Evolutionary conservation across 2,113 vertebrate genomes (phyloP).

Genomic region (Gallinago undulata): DNA sequence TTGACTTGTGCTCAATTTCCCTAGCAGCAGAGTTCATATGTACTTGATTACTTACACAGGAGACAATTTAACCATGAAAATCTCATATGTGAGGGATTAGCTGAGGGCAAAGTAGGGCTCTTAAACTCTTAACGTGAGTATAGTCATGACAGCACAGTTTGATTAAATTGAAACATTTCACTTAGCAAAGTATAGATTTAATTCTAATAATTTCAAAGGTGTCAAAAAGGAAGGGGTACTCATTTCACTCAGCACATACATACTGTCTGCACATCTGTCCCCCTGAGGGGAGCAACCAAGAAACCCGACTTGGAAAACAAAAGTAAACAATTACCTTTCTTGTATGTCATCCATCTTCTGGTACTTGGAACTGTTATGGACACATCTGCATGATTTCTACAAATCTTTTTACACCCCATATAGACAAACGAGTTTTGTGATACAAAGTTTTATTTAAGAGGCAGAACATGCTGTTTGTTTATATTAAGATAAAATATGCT

Average conservation of each 20-base stretch:
- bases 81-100: conserved; percentile 36
- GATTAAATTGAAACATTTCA: conserved; percentile 50
- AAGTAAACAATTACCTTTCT: background rate
- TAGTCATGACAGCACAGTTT: conserved; percentile 34
- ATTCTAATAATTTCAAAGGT: conserved; percentile 20
- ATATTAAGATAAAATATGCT: background rate
- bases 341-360: background rate
- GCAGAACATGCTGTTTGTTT: background rate
- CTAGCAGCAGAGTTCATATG: conserved; percentile 37
- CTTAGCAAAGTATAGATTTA: conserved; percentile 26
- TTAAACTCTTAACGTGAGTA: conserved; percentile 30
- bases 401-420: background rate
- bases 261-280: background rate
- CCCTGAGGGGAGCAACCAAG: background rate
- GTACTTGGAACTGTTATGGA: background rate
- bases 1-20: conserved; percentile 26
- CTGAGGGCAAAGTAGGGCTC: conserved; percentile 32
- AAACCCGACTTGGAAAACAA: background rate
- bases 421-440: background rate
- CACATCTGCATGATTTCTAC: background rate
- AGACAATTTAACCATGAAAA: conserved; percentile 52
- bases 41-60: conserved; percentile 55
- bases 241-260: background rate
- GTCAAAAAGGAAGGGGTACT: background rate
- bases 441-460: background rate